phyloP scores from a whole-genome alignment of 2,797 vertebrate species.

The Sebastes matsubarae region DNA sequence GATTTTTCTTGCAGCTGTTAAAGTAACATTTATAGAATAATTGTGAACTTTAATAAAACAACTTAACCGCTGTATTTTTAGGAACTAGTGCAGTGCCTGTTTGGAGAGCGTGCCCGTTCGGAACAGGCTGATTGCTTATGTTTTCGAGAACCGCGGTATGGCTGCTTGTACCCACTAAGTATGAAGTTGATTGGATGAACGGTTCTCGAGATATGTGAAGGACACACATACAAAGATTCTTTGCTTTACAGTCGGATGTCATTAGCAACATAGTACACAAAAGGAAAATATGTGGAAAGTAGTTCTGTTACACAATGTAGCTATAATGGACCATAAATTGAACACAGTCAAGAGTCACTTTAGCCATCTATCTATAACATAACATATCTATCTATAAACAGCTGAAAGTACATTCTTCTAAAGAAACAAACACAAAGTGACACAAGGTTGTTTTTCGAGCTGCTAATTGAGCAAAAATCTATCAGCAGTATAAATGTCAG shows the following conservation, averaged over 20 bases:
- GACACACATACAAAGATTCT: neutral
- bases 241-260: neutral
- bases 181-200: too few relatives aligned
- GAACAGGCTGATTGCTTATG: too few relatives aligned
- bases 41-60: too few relatives aligned
- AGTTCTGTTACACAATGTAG: neutral
- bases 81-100: too few relatives aligned
- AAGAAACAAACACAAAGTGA: neutral
- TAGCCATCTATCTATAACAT: neutral
- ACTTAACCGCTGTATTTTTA: too few relatives aligned
- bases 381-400: too few relatives aligned
- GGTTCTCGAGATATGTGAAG: neutral
- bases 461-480: neutral
- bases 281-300: neutral
- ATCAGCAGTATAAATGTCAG: neutral
- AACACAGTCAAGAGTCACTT: neutral
- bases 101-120: too few relatives aligned
- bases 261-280: neutral
- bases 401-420: neutral
- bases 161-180: accelerated
- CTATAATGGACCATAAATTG: neutral
- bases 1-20: too few relatives aligned
- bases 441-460: neutral
- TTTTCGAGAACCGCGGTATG: too few relatives aligned
- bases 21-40: too few relatives aligned